Evolutionary conservation across 2,797 vertebrate genomes (phyloP), one percentile per base, ranked within the genome.

Genomic region (Girardinus metallicus): DNA sequence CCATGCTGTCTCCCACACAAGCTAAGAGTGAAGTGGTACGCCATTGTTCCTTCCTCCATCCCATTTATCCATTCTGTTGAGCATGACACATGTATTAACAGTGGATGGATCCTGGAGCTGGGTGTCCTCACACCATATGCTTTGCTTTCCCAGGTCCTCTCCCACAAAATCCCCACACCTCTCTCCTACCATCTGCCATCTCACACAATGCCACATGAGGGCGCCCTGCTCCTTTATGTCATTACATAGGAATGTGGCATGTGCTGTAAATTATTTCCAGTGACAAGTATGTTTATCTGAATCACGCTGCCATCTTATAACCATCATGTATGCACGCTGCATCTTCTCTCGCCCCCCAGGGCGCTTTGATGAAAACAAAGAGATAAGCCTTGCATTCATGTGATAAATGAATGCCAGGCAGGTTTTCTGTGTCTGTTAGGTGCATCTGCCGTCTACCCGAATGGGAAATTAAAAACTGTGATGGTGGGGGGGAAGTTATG

Each of bases 21-120:
- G 93, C 92, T 93, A 89, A 64, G 85, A 87, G 92, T 91, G 94
- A 92, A 92, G 91, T 86, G 92, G 79, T 85, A 87, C 80, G 88
- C 93, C 90, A 93, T 95, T 94, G 94, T 95, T 94, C 91, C 90
- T 83, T 89, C 91, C 92, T 91, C 91, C 91, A 89, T 87, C 91
- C 91, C 93, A 93, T 95, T 95, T 94, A 96, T 95, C 94, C 94
- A 91, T 95, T 94, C 94, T 95, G 95, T 95, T 96, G 93, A 96
- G 94, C 95, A 94, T 95, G 94, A 95, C 94, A 95, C 95, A 89
- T 93, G 93, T 94, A 94, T 96, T 95, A 95, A 91, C 93, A 94
- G 93, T 92, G 92, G 94, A 94, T 95, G 94, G 93, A 94, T 95
- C 95, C 94, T 87, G 95, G 93, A 95, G 95, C 95, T 94, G 92